phyloP scores from a whole-genome alignment of 2,113 vertebrate species.

The Periophthalmodon schlosseri region DNA sequence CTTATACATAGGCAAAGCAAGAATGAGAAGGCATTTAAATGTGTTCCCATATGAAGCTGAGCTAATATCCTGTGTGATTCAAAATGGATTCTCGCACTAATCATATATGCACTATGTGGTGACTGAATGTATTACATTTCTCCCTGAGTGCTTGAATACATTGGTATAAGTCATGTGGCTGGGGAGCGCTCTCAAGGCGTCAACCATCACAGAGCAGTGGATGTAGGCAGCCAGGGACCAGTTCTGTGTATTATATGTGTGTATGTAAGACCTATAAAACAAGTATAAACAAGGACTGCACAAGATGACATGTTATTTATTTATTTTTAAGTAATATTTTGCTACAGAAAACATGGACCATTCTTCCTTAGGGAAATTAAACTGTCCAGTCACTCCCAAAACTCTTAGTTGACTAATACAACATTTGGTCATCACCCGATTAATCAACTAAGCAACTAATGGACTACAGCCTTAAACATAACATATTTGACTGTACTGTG shows the following conservation, averaged over 20 bases:
- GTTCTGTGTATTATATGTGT: conserved; percentile 30
- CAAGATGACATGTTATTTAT: neutral
- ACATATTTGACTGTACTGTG: neutral
- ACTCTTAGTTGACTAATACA: no score
- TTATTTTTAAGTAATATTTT: neutral
- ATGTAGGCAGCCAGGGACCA: conserved; percentile 86
- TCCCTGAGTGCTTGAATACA: conserved; percentile 18
- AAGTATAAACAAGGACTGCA: neutral
- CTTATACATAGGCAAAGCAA: conserved; percentile 44
- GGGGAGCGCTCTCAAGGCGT: conserved; percentile 85
- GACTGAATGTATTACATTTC: conserved; percentile 32
- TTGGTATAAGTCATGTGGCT: conserved; percentile 68
- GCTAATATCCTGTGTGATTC: conserved; percentile 14
- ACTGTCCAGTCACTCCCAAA: no score
- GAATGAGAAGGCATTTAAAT: conserved; percentile 11
- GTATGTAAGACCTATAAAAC: neutral
- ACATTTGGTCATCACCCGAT: no score
- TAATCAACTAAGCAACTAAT: no score
- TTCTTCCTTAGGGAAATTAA: no score
- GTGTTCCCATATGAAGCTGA: conserved; percentile 17
- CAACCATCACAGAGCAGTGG: conserved; percentile 96
- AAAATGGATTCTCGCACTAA: conserved; percentile 22
- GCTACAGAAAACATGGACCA: no score
- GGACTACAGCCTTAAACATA: no score
- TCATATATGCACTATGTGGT: conserved; percentile 26